Conservation (phyloP, 2,113 vertebrate genomes). For the Cariama cristata region DNA sequence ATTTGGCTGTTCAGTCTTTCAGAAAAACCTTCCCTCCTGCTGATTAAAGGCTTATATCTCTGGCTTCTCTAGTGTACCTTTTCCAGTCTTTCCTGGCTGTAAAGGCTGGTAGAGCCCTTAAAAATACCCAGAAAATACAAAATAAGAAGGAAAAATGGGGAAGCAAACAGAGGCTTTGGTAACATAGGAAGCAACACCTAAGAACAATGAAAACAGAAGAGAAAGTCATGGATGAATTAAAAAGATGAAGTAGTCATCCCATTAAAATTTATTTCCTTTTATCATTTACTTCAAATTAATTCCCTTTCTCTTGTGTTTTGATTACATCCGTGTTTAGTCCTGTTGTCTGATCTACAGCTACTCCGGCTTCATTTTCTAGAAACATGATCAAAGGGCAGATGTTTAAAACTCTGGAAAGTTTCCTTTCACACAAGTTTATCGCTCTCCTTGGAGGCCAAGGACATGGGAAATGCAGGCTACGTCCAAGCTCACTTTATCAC, state of each 20-base stretch:
- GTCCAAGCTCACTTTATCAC: constrained; percentile 33
- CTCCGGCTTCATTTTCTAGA: neutral
- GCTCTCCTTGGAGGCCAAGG: constrained; percentile 41
- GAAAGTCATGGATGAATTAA: neutral
- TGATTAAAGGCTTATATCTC: neutral
- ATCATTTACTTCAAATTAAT: neutral
- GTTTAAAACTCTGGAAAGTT: constrained; percentile 35
- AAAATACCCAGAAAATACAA: neutral
- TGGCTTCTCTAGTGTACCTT: neutral
- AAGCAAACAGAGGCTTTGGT: neutral
- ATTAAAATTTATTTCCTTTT: neutral
- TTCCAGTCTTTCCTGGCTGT: neutral
- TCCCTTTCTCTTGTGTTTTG: neutral
- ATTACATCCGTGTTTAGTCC: neutral
- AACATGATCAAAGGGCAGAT: constrained; percentile 10
- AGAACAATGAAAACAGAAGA: neutral
- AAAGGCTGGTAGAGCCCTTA: neutral
- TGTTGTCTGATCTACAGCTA: neutral
- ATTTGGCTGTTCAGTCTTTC: constrained; percentile 6
- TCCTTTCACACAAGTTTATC: constrained; percentile 13
- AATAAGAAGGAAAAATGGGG: neutral
- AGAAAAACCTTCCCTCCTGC: neutral
- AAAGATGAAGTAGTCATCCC: neutral
- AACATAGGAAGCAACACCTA: neutral
- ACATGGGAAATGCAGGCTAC: constrained; percentile 9